A percentile compares a stretch with the other conserved stretches of the same genome.
These are phyloP conservation scores for Rhyacophila brunnea DNA, from an alignment of 1,140 invertebrate species.

Conservation along the genomic window DNA sequence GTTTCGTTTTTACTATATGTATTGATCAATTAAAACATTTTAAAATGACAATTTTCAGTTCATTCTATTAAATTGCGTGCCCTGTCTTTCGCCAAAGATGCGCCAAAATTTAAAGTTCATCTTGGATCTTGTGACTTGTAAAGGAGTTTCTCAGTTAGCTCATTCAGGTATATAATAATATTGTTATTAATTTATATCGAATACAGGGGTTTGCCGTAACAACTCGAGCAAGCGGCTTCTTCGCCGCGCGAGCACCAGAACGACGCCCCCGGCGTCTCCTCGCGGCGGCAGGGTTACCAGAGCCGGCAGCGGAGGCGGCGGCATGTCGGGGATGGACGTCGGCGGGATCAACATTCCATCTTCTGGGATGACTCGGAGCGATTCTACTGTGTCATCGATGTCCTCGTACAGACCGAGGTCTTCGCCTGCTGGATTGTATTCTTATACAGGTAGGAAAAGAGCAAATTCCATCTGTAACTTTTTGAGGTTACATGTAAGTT, in stretches of 20 bases:
- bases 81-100: too few species aligned
- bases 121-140: too few species aligned
- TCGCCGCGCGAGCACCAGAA: slow-evolving; percentile 26
- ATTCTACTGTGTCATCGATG: slow-evolving; percentile 58
- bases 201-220: slow-evolving; percentile 55
- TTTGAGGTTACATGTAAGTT: too few species aligned
- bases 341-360: slow-evolving; percentile 41
- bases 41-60: too few species aligned
- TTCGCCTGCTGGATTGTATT: slow-evolving; percentile 70
- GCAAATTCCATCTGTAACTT: too few species aligned
- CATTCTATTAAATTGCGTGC: too few species aligned
- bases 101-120: neutral
- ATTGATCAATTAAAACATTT: too few species aligned
- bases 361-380: slow-evolving; percentile 42
- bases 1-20: too few species aligned
- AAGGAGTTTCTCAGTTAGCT: too few species aligned
- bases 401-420: slow-evolving; percentile 64
- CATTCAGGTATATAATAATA: too few species aligned
- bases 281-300: slow-evolving; percentile 40
- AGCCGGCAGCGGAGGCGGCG: slow-evolving; percentile 43
- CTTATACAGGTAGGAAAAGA: slow-evolving; percentile 64
- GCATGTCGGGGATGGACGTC: slow-evolving; percentile 41
- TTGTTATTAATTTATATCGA: neutral
- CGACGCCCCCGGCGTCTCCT: slow-evolving; percentile 51
- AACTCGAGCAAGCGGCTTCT: slow-evolving; percentile 46